phyloP scores from a whole-genome alignment of 2,888 invertebrate species.

The Amiota mariae region DNA sequence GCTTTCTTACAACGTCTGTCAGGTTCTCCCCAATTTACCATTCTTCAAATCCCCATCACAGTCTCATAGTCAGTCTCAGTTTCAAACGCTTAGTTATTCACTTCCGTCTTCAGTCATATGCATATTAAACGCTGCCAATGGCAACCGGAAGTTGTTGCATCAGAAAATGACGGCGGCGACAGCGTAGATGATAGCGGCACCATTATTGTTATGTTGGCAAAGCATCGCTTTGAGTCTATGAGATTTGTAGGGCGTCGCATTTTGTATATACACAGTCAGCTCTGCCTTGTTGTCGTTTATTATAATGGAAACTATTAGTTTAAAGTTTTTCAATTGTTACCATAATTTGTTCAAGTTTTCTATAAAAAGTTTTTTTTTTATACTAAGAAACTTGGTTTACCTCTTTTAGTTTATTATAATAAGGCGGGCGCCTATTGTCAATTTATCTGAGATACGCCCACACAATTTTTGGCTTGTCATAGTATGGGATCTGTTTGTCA shows the following conservation, averaged over 20 bases:
- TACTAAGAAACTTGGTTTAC: too few species aligned
- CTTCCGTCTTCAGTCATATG: conserved; percentile 4
- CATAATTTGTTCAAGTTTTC: too few species aligned
- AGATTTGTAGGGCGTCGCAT: neutral
- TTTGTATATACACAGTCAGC: neutral
- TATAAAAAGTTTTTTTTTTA: too few species aligned
- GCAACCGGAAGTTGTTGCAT: conserved; percentile 26
- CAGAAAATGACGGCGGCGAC: neutral
- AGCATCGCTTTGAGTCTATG: neutral
- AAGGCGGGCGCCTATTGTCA: too few species aligned
- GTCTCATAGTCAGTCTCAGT: neutral
- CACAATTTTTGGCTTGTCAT: too few species aligned
- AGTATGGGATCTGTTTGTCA: too few species aligned
- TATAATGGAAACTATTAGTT: too few species aligned
- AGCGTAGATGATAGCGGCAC: neutral
- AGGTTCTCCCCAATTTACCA: neutral
- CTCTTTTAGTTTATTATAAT: too few species aligned
- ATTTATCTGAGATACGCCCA: too few species aligned
- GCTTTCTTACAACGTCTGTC: neutral
- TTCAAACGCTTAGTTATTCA: too few species aligned
- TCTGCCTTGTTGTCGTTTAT: neutral
- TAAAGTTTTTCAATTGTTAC: too few species aligned
- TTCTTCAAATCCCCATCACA: neutral
- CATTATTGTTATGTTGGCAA: conserved; percentile 7
- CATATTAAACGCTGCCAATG: conserved; percentile 30